A percentile compares a stretch with the other conserved stretches of the same genome.
Conservation (phyloP, 2,113 vertebrate species). For the Amazona guildingii region DNA sequence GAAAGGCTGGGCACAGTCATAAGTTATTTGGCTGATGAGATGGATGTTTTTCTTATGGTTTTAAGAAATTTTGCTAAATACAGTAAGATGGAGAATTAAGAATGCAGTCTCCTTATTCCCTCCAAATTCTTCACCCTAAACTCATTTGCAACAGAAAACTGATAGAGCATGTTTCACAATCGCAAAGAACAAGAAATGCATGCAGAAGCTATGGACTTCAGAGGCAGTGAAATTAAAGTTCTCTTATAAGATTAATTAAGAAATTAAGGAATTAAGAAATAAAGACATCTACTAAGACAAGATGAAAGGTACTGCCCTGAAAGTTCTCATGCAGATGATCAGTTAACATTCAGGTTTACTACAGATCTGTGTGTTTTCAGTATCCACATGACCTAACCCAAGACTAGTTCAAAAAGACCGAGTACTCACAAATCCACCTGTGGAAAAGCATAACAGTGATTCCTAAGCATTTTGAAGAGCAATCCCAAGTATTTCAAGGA, state of each 20-base stretch:
- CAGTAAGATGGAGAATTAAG: background rate
- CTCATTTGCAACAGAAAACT: background rate
- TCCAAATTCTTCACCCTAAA: background rate
- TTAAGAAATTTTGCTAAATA: background rate
- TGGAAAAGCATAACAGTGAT: background rate
- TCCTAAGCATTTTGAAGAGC: background rate
- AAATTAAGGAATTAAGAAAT: background rate
- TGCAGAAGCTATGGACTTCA: background rate
- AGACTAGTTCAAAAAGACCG: background rate
- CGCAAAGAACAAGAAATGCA: background rate
- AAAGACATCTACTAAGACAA: background rate
- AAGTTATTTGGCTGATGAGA: background rate
- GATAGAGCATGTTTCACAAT: background rate
- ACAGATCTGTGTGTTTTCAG: background rate
- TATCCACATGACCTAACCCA: background rate
- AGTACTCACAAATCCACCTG: background rate
- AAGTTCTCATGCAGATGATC: background rate
- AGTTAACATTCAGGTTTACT: background rate
- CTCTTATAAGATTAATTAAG: background rate
- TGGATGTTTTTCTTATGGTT: background rate
- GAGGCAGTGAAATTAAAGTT: background rate
- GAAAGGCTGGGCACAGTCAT: background rate
- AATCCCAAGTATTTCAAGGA: background rate
- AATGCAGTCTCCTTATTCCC: background rate
- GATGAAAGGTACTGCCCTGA: background rate